Evolutionary conservation across 2,888 invertebrate genomes (phyloP).

Genomic region (Xestobium rufovillosum): DNA sequence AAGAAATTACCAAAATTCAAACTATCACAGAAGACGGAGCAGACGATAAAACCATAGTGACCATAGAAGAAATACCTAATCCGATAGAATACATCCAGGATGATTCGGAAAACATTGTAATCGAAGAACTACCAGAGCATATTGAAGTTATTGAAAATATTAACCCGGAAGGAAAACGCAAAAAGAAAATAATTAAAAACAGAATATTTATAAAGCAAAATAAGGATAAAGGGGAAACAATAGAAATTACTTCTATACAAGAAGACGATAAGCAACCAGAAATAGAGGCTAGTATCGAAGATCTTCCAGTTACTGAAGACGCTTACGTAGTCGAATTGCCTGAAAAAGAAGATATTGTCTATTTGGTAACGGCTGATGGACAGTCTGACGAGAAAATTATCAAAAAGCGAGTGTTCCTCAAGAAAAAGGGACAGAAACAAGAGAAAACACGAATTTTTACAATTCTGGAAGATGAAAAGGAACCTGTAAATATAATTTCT

Average conservation of each 20-base stretch:
- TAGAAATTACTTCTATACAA: conserved; percentile 32
- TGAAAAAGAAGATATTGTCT: conserved; percentile 29
- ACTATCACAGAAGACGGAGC: conserved; percentile 36
- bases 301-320: not conserved
- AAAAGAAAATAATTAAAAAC: conserved; percentile 32
- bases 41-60: conserved; percentile 27
- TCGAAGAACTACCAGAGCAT: conserved; percentile 37
- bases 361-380: conserved; percentile 25
- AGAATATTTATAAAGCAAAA: conserved; percentile 32
- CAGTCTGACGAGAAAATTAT: conserved; percentile 25
- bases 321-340: conserved; percentile 24
- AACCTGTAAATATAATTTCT: conserved; percentile 30
- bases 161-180: conserved; percentile 48
- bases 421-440: conserved; percentile 31
- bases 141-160: conserved; percentile 61
- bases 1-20: conserved; percentile 43
- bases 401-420: conserved; percentile 37
- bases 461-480: conserved; percentile 43
- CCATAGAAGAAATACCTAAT: conserved; percentile 27
- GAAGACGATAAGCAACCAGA: conserved; percentile 13
- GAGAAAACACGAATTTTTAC: conserved; percentile 43
- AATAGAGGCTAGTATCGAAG: not conserved
- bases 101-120: conserved; percentile 25
- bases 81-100: conserved; percentile 30
- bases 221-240: conserved; percentile 34